phyloP scores from a whole-genome alignment of 2,888 invertebrate species.

The Heliconius cydno region DNA sequence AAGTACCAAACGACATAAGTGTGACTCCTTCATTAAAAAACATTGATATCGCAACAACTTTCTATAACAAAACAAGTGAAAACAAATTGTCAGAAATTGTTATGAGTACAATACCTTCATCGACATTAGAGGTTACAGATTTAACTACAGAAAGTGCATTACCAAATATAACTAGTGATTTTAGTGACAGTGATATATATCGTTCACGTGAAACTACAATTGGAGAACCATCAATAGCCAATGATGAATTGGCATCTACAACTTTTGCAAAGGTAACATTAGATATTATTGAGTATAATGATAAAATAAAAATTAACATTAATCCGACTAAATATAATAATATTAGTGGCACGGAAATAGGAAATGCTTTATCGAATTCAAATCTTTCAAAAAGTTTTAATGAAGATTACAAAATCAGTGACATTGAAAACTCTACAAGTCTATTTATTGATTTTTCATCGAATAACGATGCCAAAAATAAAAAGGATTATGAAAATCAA shows the following conservation, averaged over 20 bases:
- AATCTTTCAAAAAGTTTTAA: neutral
- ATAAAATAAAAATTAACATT: neutral
- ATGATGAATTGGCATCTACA: neutral
- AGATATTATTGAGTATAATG: conserved; percentile 3
- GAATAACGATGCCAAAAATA: too few relatives aligned
- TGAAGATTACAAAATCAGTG: neutral
- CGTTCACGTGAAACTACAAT: neutral
- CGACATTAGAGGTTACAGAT: conserved; percentile 31
- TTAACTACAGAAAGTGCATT: conserved; percentile 2
- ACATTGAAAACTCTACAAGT: neutral
- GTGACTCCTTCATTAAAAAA: conserved; percentile 30
- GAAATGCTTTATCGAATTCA: neutral
- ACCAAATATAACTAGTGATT: conserved; percentile 23
- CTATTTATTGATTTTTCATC: neutral
- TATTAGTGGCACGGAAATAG: neutral
- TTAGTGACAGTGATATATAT: conserved; percentile 31
- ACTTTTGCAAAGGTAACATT: conserved; percentile 16
- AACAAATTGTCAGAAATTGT: conserved; percentile 28
- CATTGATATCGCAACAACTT: conserved; percentile 27
- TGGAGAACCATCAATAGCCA: conserved; percentile 4
- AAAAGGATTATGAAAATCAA: neutral
- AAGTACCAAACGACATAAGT: conserved; percentile 46
- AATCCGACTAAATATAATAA: neutral
- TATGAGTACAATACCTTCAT: conserved; percentile 46
- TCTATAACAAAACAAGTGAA: conserved; percentile 27